Evolutionary conservation across 2,888 invertebrate species (phyloP), one percentile per base, ranked within the genome.

Genomic region (Agrotis exclamationis): DNA sequence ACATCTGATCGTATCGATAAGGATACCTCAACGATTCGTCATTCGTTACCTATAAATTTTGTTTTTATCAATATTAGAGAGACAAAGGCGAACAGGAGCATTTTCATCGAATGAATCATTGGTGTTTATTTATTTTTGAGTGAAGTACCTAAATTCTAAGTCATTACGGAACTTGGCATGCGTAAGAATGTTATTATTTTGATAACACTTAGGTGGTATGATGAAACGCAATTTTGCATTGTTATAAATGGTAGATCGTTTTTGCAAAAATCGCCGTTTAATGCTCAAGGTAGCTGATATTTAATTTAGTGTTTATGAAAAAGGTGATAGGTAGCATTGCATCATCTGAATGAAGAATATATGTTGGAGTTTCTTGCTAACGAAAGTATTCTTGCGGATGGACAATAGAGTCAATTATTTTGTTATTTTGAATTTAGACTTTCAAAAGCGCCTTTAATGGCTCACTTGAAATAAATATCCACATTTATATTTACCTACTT

Each of bases 111-210:
- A 51, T 74, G 78, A 74, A 16, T 74, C 74, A 74, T 57, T 51
- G n/a, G 9, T 50, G 24, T 74, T 78, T 78, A 22, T 74, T 70
- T 77, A 59, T 67, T 51, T 77, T 57, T 28, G 45, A 28, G 60
- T 24, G 59, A 56, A 1, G n/a, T 33, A 53, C 24, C 14, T 20
- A 51, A n/a, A n/a, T 48, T 16, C 14, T 39, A 57, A n/a, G 13
- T 22, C 13, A 16, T 24, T 3, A 20, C 56, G 56, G 78, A 74
- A 57, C 48, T 60, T 0, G 6, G 11, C 18, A 13, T 20, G 20
- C 13, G n/a, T 24, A 20, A n/a, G 18, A 76, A 45, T 70, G 33
- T 56, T 45, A 50, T 76, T 69, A 76, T 18, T 56, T 59, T 56
- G 50, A 20, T 76, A 39, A 7, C 2, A 53, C 39, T 2, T 1